These are phyloP conservation scores for Athene noctua DNA, from an alignment of 2,113 vertebrate species.

Conservation along the genomic window DNA sequence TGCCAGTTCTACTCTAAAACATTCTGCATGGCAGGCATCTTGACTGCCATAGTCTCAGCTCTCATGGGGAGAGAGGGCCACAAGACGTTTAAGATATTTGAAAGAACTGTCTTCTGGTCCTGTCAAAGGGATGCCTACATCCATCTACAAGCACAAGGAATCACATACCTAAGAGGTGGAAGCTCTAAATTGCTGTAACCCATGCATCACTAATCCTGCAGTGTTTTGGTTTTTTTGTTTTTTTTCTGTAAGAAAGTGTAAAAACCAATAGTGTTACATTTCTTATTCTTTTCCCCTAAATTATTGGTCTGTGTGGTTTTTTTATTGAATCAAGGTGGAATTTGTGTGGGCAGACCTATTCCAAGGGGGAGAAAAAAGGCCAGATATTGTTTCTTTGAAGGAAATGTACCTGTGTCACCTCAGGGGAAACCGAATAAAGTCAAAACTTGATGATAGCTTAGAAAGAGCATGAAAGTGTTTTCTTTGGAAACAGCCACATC, in stretches of 20 bases:
- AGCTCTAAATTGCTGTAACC: background rate
- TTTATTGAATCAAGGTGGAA: background rate
- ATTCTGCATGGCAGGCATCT: background rate
- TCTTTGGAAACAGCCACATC: background rate
- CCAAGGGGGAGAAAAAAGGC: accelerated
- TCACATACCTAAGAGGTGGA: background rate
- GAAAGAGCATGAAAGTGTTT: background rate
- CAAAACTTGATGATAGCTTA: background rate
- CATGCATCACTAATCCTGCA: background rate
- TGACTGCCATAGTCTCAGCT: background rate
- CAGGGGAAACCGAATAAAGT: background rate
- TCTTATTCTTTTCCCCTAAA: background rate
- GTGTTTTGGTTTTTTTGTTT: accelerated
- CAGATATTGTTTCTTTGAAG: background rate
- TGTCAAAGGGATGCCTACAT: background rate
- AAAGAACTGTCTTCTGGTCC: background rate
- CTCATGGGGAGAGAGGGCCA: background rate
- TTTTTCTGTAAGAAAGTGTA: background rate
- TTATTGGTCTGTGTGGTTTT: background rate
- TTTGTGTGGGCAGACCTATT: background rate
- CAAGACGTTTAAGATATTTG: background rate
- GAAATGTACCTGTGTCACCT: background rate
- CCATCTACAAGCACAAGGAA: background rate
- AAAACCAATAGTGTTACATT: accelerated
- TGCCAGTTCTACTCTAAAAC: background rate